Evolutionary conservation across 2,113 vertebrate genomes (phyloP).

Genomic region (Phalacrocorax aristotelis): DNA sequence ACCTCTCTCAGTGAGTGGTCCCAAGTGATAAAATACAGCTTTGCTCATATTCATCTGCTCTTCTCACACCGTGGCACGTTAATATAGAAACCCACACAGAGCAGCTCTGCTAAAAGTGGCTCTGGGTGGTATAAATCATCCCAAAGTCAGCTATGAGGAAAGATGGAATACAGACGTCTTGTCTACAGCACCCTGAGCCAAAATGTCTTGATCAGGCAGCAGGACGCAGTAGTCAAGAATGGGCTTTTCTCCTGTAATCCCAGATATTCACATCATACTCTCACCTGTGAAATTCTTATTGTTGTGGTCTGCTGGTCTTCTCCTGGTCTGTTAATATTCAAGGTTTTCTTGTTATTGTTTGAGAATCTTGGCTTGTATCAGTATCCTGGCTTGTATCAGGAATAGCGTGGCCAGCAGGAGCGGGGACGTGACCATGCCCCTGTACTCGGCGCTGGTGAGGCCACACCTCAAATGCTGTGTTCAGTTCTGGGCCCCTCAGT

Average conservation of each 20-base stretch:
- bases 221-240: neutral
- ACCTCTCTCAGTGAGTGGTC: fast-evolving
- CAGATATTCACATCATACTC: neutral
- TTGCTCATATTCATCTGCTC: neutral
- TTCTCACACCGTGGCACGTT: fast-evolving
- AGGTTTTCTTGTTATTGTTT: neutral
- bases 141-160: neutral
- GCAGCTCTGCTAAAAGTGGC: neutral
- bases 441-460: neutral
- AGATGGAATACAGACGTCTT: neutral
- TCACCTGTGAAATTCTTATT: neutral
- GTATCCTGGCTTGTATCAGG: neutral
- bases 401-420: neutral
- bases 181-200: neutral
- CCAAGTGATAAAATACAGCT: neutral
- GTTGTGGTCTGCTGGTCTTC: neutral
- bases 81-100: neutral
- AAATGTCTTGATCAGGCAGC: neutral
- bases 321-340: neutral
- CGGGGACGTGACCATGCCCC: fast-evolving
- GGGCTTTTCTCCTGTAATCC: neutral
- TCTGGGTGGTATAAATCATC: neutral
- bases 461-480: neutral
- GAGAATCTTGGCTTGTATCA: neutral
- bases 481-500: neutral